A percentile compares a stretch with the other conserved stretches of the same genome.
These are phyloP conservation scores for Sceloporus undulatus DNA, from an alignment of 2,113 vertebrate species.

Conservation along the genomic window DNA sequence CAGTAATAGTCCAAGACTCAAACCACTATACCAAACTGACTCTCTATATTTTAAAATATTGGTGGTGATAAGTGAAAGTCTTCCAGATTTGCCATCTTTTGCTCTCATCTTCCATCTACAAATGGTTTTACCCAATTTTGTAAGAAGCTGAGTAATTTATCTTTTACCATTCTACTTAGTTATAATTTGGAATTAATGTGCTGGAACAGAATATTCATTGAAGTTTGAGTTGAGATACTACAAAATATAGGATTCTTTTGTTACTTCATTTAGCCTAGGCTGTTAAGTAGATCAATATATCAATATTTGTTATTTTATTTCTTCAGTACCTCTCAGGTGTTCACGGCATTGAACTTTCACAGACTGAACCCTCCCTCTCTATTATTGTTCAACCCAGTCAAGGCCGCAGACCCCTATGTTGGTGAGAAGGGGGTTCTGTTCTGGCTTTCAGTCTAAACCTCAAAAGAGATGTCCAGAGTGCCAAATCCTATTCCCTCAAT, in stretches of 20 bases:
- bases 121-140: not conserved
- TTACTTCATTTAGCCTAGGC: not conserved
- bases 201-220: not conserved
- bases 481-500: too few species aligned
- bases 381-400: too few species aligned
- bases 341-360: not conserved
- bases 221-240: not conserved
- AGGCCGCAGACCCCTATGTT: too few species aligned
- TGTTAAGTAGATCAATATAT: not conserved
- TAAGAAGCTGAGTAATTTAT: not conserved
- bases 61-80: too few species aligned
- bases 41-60: too few species aligned
- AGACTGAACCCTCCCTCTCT: not conserved
- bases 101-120: too few species aligned
- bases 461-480: too few species aligned
- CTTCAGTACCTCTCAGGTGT: not conserved
- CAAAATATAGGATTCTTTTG: not conserved
- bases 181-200: conserved; percentile 13
- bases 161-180: not conserved
- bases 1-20: too few species aligned
- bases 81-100: not conserved
- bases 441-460: too few species aligned
- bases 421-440: too few species aligned
- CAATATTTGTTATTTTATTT: not conserved
- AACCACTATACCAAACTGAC: too few species aligned